Evolutionary conservation across 2,888 invertebrate genomes (phyloP).

Genomic region (Rhagonycha lutea): DNA sequence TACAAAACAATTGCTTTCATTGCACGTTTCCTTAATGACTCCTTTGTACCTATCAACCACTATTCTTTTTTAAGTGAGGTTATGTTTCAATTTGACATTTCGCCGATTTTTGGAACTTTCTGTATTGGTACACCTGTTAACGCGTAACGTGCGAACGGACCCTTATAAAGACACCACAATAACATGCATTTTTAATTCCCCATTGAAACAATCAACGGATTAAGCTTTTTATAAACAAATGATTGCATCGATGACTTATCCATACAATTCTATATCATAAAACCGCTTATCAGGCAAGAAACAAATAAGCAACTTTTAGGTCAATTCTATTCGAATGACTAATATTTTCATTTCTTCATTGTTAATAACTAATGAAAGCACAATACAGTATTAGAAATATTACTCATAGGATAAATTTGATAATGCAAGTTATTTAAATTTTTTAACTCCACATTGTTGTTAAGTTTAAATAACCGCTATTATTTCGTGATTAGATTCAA

Average conservation of each 20-base stretch:
- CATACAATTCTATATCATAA: neutral
- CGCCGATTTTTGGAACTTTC: neutral
- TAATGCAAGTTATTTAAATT: neutral
- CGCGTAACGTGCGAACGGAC: too few relatives aligned
- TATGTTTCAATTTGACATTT: neutral
- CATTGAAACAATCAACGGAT: too few relatives aligned
- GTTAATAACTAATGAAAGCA: neutral
- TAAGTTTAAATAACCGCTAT: neutral
- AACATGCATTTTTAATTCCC: too few relatives aligned
- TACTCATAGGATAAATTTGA: neutral
- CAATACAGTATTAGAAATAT: neutral
- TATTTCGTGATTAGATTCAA: neutral
- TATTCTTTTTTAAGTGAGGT: neutral
- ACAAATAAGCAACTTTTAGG: neutral
- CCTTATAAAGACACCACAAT: too few relatives aligned
- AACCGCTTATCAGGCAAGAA: neutral
- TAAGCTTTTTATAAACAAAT: neutral
- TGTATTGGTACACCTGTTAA: neutral
- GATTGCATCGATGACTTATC: neutral
- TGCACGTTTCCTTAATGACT: neutral
- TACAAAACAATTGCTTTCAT: neutral
- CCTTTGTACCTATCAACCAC: neutral
- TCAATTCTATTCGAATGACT: neutral
- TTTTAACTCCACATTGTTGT: neutral
- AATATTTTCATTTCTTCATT: neutral